Percentiles rank a stretch among this genome's conserved stretches.
These are phyloP conservation scores for Drosophila histrio DNA, from an alignment of 2,888 invertebrate genomes.

Conservation along the genomic window DNA sequence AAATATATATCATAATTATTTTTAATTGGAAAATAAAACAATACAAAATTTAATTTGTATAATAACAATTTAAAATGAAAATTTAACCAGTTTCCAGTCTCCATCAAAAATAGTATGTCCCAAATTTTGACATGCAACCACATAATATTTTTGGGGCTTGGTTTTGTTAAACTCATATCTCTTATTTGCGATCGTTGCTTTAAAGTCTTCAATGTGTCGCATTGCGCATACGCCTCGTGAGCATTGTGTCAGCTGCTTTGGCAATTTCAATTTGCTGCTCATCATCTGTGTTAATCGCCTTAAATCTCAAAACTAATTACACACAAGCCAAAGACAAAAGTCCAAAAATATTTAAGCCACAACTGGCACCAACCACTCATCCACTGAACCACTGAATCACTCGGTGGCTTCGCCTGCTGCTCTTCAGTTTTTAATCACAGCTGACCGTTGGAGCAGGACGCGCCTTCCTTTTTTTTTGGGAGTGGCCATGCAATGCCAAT, in stretches of 20 bases:
- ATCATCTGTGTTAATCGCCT: conserved; percentile 62
- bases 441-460: conserved; percentile 51
- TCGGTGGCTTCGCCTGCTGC: neutral
- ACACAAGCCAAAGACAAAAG: conserved; percentile 67
- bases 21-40: too few species aligned
- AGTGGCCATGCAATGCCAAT: conserved; percentile 33
- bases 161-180: too few species aligned
- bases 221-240: conserved; percentile 25
- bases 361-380: neutral
- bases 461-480: neutral
- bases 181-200: too few species aligned
- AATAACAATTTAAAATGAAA: too few species aligned
- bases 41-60: too few species aligned
- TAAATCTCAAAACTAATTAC: conserved; percentile 76
- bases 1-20: too few species aligned
- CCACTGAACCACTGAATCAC: neutral
- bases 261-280: conserved; percentile 59
- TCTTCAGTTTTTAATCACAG: conserved; percentile 63
- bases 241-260: conserved; percentile 31
- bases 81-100: too few species aligned
- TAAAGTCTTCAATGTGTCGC: neutral
- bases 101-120: too few species aligned
- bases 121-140: too few species aligned
- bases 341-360: conserved; percentile 49
- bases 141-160: too few species aligned